Conservation (phyloP, 2,797 vertebrate genomes). For the Cichlasoma orientale region DNA sequence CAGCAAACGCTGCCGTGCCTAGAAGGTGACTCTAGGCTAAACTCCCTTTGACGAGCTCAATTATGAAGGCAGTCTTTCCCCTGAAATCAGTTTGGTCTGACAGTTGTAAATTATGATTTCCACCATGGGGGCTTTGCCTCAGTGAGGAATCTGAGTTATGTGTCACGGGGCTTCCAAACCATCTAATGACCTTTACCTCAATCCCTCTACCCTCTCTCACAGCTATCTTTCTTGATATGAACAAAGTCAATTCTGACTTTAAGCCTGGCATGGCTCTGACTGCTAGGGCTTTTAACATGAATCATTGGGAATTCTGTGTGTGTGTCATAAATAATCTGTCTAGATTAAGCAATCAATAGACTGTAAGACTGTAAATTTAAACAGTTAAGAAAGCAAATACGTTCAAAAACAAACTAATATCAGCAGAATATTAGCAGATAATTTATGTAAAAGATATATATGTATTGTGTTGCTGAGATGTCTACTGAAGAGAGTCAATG, state of each 20-base stretch:
- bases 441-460: neutral
- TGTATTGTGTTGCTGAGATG: neutral
- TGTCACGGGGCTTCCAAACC: constrained; percentile 11
- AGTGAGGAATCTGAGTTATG: neutral
- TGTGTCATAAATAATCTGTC: constrained; percentile 8
- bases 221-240: neutral
- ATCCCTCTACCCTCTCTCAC: constrained; percentile 8
- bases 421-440: neutral
- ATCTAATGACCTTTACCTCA: constrained; percentile 14
- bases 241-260: neutral
- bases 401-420: neutral
- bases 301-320: constrained; percentile 22
- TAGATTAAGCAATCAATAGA: neutral
- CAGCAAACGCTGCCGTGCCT: constrained; percentile 22
- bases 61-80: constrained; percentile 41
- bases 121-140: neutral
- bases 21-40: constrained; percentile 51
- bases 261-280: neutral
- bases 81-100: constrained; percentile 29
- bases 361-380: neutral
- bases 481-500: neutral
- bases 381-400: neutral
- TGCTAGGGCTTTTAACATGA: constrained; percentile 4
- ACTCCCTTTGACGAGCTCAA: constrained; percentile 55
- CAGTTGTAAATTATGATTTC: constrained; percentile 36